A percentile compares a stretch with the other conserved stretches of the same genome.
phyloP scores from a whole-genome alignment of 2,888 invertebrate species.

The Drosophila algonquin region DNA sequence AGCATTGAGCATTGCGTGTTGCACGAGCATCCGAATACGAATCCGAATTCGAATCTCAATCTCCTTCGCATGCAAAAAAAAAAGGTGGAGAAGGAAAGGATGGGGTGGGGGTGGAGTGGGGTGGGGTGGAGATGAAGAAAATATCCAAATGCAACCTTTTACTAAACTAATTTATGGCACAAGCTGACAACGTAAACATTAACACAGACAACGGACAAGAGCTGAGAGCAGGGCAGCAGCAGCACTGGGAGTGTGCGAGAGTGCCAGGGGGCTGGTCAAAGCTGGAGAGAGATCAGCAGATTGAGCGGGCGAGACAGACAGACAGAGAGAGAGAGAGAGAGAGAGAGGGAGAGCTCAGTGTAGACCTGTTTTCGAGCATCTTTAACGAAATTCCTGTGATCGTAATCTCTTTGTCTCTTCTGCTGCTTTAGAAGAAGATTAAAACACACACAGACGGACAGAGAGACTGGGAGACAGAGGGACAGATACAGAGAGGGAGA shows the following conservation, averaged over 20 bases:
- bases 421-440: conserved; percentile 77
- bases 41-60: conserved; percentile 24
- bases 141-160: conserved; percentile 73
- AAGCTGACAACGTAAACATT: conserved; percentile 82
- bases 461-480: conserved; percentile 26
- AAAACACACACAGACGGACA: conserved; percentile 61
- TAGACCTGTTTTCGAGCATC: conserved; percentile 76
- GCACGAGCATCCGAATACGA: conserved; percentile 54
- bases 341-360: conserved; percentile 29
- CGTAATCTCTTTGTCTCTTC: conserved; percentile 80
- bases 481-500: neutral
- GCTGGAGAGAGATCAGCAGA: conserved; percentile 10
- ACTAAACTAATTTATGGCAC: conserved; percentile 83
- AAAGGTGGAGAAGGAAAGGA: neutral
- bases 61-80: conserved; percentile 34
- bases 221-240: neutral
- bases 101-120: neutral
- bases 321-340: neutral
- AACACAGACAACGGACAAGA: conserved; percentile 61
- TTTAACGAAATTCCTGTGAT: conserved; percentile 80
- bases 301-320: conserved; percentile 1
- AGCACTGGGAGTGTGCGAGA: conserved; percentile 11
- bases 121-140: conserved; percentile 24
- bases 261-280: conserved; percentile 10
- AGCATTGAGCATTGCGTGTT: conserved; percentile 58